Percentiles rank a stretch among this genome's conserved stretches.
Conservation (phyloP, 2,888 invertebrate species). For the Himalopsyche tibetana region DNA sequence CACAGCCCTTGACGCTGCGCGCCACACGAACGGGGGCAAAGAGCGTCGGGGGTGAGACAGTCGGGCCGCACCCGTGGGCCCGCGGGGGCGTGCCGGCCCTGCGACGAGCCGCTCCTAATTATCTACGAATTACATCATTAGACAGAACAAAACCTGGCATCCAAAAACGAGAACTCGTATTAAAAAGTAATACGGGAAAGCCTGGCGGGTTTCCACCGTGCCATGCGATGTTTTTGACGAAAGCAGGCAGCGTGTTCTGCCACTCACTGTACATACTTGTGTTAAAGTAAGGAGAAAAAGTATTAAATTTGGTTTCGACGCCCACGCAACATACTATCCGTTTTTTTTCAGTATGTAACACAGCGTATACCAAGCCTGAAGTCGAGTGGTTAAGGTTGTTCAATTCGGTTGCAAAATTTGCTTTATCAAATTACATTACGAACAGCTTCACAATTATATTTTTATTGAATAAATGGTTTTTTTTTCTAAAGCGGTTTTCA, state of each 20-base stretch:
- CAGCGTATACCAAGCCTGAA: too few species aligned
- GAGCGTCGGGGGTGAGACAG: slow-evolving; percentile 61
- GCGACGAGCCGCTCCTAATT: slow-evolving; percentile 44
- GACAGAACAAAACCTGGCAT: slow-evolving; percentile 41
- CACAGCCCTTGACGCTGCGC: background rate
- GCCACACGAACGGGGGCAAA: slow-evolving; percentile 36
- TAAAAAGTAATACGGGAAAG: slow-evolving; percentile 31
- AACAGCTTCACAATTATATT: too few species aligned
- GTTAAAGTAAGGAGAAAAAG: background rate
- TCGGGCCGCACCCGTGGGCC: slow-evolving; percentile 69
- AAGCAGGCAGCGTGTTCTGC: background rate
- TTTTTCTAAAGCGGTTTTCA: too few species aligned
- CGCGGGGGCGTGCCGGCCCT: slow-evolving; percentile 41
- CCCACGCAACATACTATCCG: too few species aligned
- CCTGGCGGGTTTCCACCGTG: slow-evolving; percentile 14
- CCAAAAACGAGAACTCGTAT: slow-evolving; percentile 35
- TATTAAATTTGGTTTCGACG: too few species aligned
- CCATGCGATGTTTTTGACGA: slow-evolving; percentile 24
- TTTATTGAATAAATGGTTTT: too few species aligned
- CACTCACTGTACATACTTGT: background rate
- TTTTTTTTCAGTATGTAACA: too few species aligned
- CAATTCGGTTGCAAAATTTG: too few species aligned
- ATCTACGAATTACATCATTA: slow-evolving; percentile 52
- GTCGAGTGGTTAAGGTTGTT: too few species aligned
- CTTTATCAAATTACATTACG: too few species aligned